Evolutionary conservation across 2,113 vertebrate species (phyloP), one percentile per base, ranked within the genome.

Genomic region (Silurus asotus): DNA sequence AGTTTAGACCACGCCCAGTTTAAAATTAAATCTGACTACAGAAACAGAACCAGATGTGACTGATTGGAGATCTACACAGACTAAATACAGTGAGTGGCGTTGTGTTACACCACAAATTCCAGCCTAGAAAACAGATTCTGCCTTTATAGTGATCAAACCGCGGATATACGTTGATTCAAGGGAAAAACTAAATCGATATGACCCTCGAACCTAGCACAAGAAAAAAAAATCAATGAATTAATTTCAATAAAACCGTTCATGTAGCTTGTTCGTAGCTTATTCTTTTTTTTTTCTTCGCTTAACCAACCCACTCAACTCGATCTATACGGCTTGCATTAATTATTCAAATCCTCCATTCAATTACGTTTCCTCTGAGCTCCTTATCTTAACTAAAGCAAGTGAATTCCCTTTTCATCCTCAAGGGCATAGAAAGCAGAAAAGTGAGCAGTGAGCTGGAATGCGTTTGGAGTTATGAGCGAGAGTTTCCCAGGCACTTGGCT

Each of bases 301-400:
- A 83, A 87, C 74, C 80, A 87, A 88, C 49, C 13, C 62, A 49
- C 74, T 81, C 65, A 67, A 56, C 74, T 82, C 83, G 84, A 86
- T 91, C 81, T 74, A 91, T 88, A 92, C 79, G 83, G 77, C 85
- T 58, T 59, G 83, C 64, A 84, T 93, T 82, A 93, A 92, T 92
- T 90, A 93, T 93, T 92, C 81, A 92, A 89, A 88, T 86, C 62
- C 84, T 81, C 82, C 86, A 87, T 92, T 92, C 92, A 94, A 94
- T 94, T 92, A 89, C 82, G 89, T 86, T 84, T 81, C 84, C 76
- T 51, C 70, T 74, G 81, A 83, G 77, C 87, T 87, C 77, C 87
- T 90, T 87, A 89, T 90, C 88, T 75, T 84, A 83, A 88, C 87
- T 87, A 85, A 87, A 90, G 90, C 72, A 72, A 89, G 83, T 76